A percentile compares a stretch with the other conserved stretches of the same genome.
These are phyloP conservation scores for Drosophila nigrodunni DNA, from an alignment of 1,140 invertebrate species.

Conservation along the genomic window DNA sequence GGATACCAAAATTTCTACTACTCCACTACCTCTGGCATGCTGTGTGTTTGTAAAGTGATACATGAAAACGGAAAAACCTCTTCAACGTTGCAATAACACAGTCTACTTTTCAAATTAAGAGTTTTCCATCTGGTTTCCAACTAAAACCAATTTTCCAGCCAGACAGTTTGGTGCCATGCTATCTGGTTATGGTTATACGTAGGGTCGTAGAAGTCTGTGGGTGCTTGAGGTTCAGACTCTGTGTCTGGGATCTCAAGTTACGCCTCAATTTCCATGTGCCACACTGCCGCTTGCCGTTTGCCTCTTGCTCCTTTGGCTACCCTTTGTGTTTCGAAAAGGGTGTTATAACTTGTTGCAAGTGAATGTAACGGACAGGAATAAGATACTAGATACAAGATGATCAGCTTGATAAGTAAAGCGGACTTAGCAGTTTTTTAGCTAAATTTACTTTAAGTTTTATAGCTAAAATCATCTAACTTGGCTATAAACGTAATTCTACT, in stretches of 20 bases:
- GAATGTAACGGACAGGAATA: background rate
- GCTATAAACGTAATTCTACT: too few relatives aligned
- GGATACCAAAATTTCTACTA: background rate
- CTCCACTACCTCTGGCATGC: background rate
- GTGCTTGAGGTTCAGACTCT: background rate
- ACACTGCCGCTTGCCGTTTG: background rate
- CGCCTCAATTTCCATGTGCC: slow-evolving; percentile 26
- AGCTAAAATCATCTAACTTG: too few relatives aligned
- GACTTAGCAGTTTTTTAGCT: background rate
- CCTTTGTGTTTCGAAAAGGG: background rate
- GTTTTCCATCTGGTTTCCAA: slow-evolving; percentile 78
- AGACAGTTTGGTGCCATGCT: slow-evolving; percentile 55
- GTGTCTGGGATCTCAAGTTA: slow-evolving; percentile 26
- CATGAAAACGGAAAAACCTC: slow-evolving; percentile 77
- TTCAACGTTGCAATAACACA: slow-evolving; percentile 38
- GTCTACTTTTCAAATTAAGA: slow-evolving; percentile 23
- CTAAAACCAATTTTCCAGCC: slow-evolving; percentile 39
- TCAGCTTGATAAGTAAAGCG: background rate
- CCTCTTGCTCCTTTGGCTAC: background rate
- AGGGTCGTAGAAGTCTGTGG: background rate
- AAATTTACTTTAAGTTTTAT: too few relatives aligned
- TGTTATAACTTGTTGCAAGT: background rate
- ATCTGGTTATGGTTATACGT: slow-evolving; percentile 29
- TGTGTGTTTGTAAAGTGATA: slow-evolving; percentile 58
- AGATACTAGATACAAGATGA: background rate